Percentiles rank a stretch among this genome's conserved stretches.
Conservation (phyloP, 2,113 vertebrate species). For the Albula glossodonta region DNA sequence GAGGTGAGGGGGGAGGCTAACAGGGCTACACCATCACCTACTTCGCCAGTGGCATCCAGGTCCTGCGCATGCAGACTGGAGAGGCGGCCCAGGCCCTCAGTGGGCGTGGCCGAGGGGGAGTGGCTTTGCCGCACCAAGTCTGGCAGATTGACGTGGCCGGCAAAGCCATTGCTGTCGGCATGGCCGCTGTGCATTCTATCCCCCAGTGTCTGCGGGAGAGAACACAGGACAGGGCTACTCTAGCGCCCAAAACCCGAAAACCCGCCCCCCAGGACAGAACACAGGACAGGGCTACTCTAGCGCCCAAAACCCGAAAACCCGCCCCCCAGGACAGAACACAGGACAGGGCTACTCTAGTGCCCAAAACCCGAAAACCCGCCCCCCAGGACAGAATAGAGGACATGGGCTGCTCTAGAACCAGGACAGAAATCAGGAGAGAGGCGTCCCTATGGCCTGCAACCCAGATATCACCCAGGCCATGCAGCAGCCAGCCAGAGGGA, state of each 20-base stretch:
- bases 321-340: too few relatives aligned
- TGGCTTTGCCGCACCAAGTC: constrained; percentile 95
- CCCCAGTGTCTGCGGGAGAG: constrained; percentile 83
- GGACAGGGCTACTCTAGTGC: too few relatives aligned
- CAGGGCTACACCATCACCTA: constrained; percentile 75
- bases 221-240: constrained; percentile 60
- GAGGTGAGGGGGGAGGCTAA: constrained; percentile 18
- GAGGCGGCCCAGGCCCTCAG: constrained; percentile 77
- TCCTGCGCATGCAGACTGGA: constrained; percentile 78
- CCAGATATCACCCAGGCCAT: too few relatives aligned
- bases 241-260: constrained; percentile 23
- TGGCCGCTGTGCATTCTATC: constrained; percentile 89
- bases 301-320: not conserved
- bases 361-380: too few relatives aligned
- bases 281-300: constrained; percentile 46
- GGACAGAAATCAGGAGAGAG: too few relatives aligned
- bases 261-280: constrained; percentile 83
- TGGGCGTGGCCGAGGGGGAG: constrained; percentile 84
- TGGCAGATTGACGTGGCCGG: constrained; percentile 90
- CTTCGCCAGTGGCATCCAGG: constrained; percentile 86
- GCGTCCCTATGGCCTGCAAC: too few relatives aligned
- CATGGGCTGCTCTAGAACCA: too few relatives aligned
- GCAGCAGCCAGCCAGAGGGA: too few relatives aligned
- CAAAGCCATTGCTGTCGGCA: constrained; percentile 89
- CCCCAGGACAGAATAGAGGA: too few relatives aligned